Conservation (phyloP, 2,113 vertebrate genomes). For the Pristiophorus japonicus region DNA sequence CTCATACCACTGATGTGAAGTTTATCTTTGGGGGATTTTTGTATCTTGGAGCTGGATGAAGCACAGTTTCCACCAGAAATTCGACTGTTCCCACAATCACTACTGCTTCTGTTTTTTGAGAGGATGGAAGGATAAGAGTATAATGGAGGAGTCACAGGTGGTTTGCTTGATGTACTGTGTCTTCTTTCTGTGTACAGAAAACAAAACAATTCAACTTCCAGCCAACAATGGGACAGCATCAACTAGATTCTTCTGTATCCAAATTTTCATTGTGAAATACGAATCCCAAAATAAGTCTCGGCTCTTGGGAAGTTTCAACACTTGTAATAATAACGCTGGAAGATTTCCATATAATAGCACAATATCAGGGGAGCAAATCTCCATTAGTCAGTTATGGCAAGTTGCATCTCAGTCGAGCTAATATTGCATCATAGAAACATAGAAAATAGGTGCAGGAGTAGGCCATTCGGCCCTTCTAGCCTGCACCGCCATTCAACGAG, state of each 20-base stretch:
- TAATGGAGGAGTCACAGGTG: constrained; percentile 63
- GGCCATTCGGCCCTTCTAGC: too few relatives aligned
- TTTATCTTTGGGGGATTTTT: constrained; percentile 97
- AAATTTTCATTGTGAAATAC: neutral
- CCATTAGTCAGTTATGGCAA: neutral
- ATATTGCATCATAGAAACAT: too few relatives aligned
- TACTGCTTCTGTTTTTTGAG: constrained; percentile 64
- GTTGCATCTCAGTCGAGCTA: neutral
- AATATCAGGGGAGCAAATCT: too few relatives aligned
- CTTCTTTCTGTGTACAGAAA: constrained; percentile 75
- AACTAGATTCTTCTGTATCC: neutral
- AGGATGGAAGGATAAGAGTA: constrained; percentile 70
- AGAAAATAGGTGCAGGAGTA: too few relatives aligned
- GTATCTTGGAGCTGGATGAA: constrained; percentile 78
- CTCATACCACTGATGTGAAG: constrained; percentile 66
- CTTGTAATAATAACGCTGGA: neutral
- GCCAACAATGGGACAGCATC: neutral
- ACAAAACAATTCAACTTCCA: constrained; percentile 41
- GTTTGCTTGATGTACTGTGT: constrained; percentile 85
- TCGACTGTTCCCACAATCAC: constrained; percentile 60
- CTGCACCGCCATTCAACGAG: too few relatives aligned
- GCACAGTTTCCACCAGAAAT: constrained; percentile 53
- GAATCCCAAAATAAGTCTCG: neutral
- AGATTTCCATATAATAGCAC: neutral
- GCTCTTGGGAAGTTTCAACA: neutral